Conservation (phyloP, 2,113 vertebrate genomes). For the Rhipidura dahli region DNA sequence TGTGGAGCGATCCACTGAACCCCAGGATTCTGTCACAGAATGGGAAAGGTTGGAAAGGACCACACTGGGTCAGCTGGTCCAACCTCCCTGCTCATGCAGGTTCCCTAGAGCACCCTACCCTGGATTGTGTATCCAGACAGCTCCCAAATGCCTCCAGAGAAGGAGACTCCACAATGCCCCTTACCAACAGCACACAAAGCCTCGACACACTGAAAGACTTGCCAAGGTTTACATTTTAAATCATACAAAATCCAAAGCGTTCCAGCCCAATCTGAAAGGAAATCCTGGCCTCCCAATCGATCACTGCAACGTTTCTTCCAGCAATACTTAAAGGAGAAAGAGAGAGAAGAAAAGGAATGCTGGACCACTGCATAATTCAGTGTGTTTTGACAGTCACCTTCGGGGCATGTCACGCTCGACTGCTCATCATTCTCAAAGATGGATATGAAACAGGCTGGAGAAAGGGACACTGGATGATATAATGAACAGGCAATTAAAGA, state of each 20-base stretch:
- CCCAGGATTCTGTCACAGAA: not conserved
- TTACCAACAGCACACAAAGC: not conserved
- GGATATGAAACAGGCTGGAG: conserved; percentile 28
- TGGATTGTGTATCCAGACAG: not conserved
- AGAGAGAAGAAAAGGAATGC: conserved; percentile 17
- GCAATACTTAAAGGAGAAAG: not conserved
- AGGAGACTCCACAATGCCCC: not conserved
- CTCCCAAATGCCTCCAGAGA: not conserved
- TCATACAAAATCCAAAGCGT: not conserved
- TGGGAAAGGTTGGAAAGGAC: not conserved
- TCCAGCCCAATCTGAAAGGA: not conserved
- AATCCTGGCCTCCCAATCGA: not conserved
- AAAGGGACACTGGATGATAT: conserved; percentile 11
- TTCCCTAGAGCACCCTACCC: not conserved
- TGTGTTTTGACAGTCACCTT: conserved; percentile 46
- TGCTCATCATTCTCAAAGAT: conserved; percentile 51
- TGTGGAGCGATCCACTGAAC: not conserved
- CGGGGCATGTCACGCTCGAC: not conserved
- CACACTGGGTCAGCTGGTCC: not conserved
- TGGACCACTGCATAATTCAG: conserved; percentile 40
- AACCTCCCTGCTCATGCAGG: not conserved
- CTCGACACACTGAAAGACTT: not conserved
- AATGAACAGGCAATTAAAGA: conserved; percentile 41
- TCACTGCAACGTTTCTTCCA: not conserved
- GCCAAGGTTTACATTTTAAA: not conserved